Evolutionary conservation across 2,113 vertebrate genomes (phyloP).

Genomic region (Rhizomys pruinosus): DNA sequence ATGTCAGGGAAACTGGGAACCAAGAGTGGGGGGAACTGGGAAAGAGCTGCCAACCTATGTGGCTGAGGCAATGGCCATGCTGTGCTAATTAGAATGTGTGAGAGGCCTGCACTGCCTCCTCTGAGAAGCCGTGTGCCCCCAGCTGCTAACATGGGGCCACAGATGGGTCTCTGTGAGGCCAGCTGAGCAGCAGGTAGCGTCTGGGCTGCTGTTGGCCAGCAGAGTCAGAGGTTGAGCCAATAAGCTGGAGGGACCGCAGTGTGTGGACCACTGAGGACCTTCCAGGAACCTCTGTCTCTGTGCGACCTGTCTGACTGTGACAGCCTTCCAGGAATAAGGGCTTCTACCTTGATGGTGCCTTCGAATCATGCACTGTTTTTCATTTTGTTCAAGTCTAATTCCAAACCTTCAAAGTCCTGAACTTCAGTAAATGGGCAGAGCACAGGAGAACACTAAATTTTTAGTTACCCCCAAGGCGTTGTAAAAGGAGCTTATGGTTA

Average conservation of each 20-base stretch:
- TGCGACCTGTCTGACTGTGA: not conserved
- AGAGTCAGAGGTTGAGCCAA: not conserved
- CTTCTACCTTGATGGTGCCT: not conserved
- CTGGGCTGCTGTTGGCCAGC: not conserved
- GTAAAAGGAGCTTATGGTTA: no score
- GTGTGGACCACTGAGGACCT: not conserved
- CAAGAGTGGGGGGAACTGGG: not conserved
- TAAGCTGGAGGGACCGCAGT: not conserved
- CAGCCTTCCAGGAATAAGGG: not conserved
- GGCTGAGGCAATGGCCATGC: not conserved
- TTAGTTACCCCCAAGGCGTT: not conserved
- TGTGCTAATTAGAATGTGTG: not conserved
- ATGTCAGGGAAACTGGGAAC: not conserved
- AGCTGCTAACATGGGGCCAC: not conserved
- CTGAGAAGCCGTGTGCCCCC: not conserved
- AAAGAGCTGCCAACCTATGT: not conserved
- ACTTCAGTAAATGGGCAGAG: not conserved
- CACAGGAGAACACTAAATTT: not conserved
- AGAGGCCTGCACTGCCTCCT: not conserved
- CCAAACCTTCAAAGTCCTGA: slow-evolving; percentile 3
- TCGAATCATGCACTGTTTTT: not conserved
- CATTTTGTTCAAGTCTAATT: slow-evolving; percentile 18
- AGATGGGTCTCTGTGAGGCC: not conserved
- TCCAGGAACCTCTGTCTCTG: no score
- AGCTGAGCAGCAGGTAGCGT: not conserved